These are phyloP conservation scores for Melitaea athalia DNA, from an alignment of 2,888 invertebrate genomes.

Conservation along the genomic window DNA sequence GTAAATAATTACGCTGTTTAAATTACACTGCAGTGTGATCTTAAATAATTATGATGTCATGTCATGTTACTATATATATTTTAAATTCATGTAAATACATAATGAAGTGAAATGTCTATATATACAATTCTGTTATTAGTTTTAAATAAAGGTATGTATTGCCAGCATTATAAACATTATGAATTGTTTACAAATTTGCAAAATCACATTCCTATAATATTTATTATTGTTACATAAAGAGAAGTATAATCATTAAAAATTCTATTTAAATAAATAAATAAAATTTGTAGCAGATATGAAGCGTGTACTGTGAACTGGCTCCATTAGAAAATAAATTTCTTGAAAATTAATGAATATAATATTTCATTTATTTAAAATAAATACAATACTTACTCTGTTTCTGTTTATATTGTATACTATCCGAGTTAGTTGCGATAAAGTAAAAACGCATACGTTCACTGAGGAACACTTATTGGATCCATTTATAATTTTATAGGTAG, in stretches of 20 bases:
- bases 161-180: slow-evolving; percentile 34
- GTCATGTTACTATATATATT: slow-evolving; percentile 5
- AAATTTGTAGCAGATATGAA: slow-evolving; percentile 37
- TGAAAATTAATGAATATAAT: slow-evolving; percentile 21
- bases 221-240: slow-evolving; percentile 43
- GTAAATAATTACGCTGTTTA: slow-evolving; percentile 41
- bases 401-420: too few relatives aligned
- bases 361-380: slow-evolving; percentile 13
- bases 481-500: too few relatives aligned
- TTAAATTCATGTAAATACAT: slow-evolving; percentile 35
- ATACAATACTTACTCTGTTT: too few relatives aligned
- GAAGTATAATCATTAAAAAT: slow-evolving; percentile 36
- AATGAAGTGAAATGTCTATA: slow-evolving; percentile 29
- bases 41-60: slow-evolving; percentile 12
- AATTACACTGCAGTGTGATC: slow-evolving; percentile 15
- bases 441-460: too few relatives aligned
- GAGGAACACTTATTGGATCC: too few relatives aligned
- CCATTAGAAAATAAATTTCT: slow-evolving; percentile 37
- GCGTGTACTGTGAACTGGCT: slow-evolving; percentile 33
- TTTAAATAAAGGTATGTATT: slow-evolving; percentile 23
- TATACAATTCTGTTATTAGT: slow-evolving; percentile 37
- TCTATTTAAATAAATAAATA: slow-evolving; percentile 41
- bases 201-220: slow-evolving; percentile 46
- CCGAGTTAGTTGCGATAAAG: too few relatives aligned
- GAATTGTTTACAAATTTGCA: slow-evolving; percentile 30